Percentiles rank a stretch among this genome's conserved stretches.
Conservation (phyloP, 2,113 vertebrate genomes). For the Cephalopterus ornatus region DNA sequence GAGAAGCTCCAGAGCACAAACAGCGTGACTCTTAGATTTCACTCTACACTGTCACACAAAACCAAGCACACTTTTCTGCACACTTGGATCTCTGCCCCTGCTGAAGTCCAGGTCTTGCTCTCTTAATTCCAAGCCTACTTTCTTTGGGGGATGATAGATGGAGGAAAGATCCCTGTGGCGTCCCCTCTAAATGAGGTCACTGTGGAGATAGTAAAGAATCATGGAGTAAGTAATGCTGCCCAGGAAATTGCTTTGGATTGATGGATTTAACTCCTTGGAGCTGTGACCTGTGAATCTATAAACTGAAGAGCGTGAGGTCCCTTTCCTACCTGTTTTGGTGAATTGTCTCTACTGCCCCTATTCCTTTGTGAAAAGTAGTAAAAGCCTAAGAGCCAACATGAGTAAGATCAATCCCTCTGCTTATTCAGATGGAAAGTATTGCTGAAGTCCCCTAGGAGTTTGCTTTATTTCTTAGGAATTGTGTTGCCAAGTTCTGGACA, state of each 20-base stretch:
- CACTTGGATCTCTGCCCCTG: not conserved
- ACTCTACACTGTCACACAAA: not conserved
- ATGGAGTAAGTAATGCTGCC: not conserved
- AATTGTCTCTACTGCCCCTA: not conserved
- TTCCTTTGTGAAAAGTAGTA: not conserved
- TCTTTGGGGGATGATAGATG: not conserved
- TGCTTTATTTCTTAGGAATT: not conserved
- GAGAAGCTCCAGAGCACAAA: conserved; percentile 26
- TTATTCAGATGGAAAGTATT: conserved; percentile 51
- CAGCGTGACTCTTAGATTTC: not conserved
- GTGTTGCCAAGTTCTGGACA: conserved; percentile 45
- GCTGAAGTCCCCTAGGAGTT: not conserved
- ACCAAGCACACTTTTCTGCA: not conserved
- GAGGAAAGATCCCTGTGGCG: not conserved
- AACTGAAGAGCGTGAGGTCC: not conserved
- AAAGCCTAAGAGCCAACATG: not conserved
- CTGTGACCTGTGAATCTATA: not conserved
- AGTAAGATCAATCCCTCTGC: not conserved
- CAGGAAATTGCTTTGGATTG: not conserved
- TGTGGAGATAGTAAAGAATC: not conserved
- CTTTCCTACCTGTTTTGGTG: not conserved
- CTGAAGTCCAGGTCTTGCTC: not conserved
- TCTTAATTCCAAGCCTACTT: not conserved
- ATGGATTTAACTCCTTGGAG: not conserved
- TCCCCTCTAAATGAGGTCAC: not conserved